phyloP scores from a whole-genome alignment of 1,140 invertebrate species.

The Heliothis subflexa region DNA sequence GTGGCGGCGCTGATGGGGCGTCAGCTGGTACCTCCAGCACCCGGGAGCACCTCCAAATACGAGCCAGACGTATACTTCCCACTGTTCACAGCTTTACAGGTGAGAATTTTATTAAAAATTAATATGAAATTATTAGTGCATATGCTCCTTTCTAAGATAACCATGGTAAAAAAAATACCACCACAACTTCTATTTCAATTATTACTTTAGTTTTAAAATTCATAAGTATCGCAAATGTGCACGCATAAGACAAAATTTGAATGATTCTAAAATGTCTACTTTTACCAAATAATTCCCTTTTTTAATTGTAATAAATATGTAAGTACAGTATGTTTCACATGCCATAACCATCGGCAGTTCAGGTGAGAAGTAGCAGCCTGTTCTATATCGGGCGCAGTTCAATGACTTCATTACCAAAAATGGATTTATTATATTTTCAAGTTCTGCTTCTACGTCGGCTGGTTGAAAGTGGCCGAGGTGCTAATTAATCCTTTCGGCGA shows the following conservation, averaged over 20 bases:
- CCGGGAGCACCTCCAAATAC: constrained; percentile 87
- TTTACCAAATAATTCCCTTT: too few species aligned
- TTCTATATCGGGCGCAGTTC: neutral
- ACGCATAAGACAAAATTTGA: too few species aligned
- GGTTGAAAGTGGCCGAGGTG: constrained; percentile 97
- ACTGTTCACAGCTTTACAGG: constrained; percentile 96
- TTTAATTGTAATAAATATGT: too few species aligned
- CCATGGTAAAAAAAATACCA: too few species aligned
- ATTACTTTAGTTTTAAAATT: too few species aligned
- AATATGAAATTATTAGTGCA: neutral
- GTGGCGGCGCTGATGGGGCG: constrained; percentile 94
- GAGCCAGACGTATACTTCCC: constrained; percentile 97
- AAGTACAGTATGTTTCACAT: neutral
- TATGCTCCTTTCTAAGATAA: neutral
- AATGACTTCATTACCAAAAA: neutral
- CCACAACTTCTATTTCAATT: too few species aligned
- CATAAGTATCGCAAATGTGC: too few species aligned
- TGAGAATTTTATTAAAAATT: constrained; percentile 70
- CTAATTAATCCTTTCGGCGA: constrained; percentile 97
- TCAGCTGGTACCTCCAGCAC: constrained; percentile 91
- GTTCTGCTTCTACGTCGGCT: constrained; percentile 99
- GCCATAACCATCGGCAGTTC: too few species aligned
- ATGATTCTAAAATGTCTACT: too few species aligned
- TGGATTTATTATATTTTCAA: constrained; percentile 81
- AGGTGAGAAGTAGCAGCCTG: too few species aligned